Evolutionary conservation across 2,888 invertebrate genomes (phyloP), one percentile per base, ranked within the genome.

Genomic region (Dorcus hopei): DNA sequence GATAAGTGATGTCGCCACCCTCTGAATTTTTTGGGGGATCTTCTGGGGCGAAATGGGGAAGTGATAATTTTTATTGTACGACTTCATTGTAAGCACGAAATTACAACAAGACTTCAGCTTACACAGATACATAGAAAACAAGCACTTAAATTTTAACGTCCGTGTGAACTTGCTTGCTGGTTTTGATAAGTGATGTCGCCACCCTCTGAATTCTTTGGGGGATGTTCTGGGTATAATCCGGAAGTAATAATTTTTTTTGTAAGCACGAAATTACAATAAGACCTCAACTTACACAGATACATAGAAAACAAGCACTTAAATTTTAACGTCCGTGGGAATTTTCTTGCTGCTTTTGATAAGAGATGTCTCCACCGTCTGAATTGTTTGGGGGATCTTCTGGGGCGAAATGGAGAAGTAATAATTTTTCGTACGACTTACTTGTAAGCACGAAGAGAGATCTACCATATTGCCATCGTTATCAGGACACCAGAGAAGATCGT

Each of bases 401-500:
- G 16, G 16, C 2, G 41, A 2, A 41, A n/a, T 41, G 41, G 2
- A 2, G n/a, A 11, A 4, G 5, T 41, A 42, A 16, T 42, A 2
- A 42, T 42, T 4, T 7, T 7, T 33, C 3, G 26, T 4, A 6
- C 1, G 9, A 45, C n/a, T 57, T 77, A 92, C 93, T 86, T 91
- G 90, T 75, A 94, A 86, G 82, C 93, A 93, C 79, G 89, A 89
- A 71, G 92, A 89, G 77, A 94, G 85, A 79, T 94, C 94, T 75
- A 93, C 93, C 88, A 94, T 93, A 80, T 93, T 93, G 80, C 93
- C 93, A 83, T 94, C 94, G 82, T 93, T 93, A 84, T 94, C 94
- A 76, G 93, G 92, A 84, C 93, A 91, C 95, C 95, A 95, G 79
- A 91, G 83, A 73, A 94, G 85, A 80, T 95, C 94, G 86, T 95